Evolutionary conservation across 2,113 vertebrate species (phyloP).

Genomic region (Phaethornis superciliosus): DNA sequence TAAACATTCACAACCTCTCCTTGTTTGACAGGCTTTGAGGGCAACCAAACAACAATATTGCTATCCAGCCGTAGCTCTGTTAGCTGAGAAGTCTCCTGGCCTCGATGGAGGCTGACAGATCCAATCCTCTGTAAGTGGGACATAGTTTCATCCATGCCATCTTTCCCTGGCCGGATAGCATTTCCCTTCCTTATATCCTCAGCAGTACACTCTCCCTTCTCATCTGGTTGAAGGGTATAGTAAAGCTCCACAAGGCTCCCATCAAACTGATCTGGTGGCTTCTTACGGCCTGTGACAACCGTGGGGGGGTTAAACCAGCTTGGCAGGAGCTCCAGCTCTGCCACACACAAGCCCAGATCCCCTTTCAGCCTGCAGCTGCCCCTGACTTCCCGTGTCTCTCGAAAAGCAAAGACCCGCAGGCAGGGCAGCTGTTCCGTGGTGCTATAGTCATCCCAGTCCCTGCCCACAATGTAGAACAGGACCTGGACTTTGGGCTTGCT

Average conservation of each 20-base stretch:
- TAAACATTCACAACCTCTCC: slow-evolving; percentile 87
- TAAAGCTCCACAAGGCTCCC: slow-evolving; percentile 91
- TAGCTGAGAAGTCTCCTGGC: slow-evolving; percentile 78
- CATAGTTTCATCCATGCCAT: slow-evolving; percentile 74
- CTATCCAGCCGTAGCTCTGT: slow-evolving; percentile 84
- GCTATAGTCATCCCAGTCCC: slow-evolving; percentile 90
- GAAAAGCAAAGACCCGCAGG: slow-evolving; percentile 89
- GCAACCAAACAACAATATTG: slow-evolving; percentile 86
- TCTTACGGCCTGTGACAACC: slow-evolving; percentile 81
- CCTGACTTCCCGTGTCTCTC: slow-evolving; percentile 89
- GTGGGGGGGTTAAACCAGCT: slow-evolving; percentile 86
- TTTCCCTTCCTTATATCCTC: slow-evolving; percentile 84
- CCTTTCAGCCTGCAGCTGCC: slow-evolving; percentile 85
- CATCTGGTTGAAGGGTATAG: slow-evolving; percentile 80
- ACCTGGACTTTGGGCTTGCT: slow-evolving; percentile 88
- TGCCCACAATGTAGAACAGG: slow-evolving; percentile 87
- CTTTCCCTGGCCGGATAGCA: slow-evolving; percentile 84
- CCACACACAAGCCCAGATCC: slow-evolving; percentile 87
- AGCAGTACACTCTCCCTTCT: slow-evolving; percentile 79
- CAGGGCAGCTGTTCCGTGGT: slow-evolving; percentile 85
- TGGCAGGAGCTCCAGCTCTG: slow-evolving; percentile 85
- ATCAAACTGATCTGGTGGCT: slow-evolving; percentile 67
- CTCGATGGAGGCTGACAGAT: slow-evolving; percentile 80
- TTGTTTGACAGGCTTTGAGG: slow-evolving; percentile 84
- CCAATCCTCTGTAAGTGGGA: slow-evolving; percentile 86